These are phyloP conservation scores for Lithosia quadra DNA, from an alignment of 2,888 invertebrate genomes.

Conservation along the genomic window DNA sequence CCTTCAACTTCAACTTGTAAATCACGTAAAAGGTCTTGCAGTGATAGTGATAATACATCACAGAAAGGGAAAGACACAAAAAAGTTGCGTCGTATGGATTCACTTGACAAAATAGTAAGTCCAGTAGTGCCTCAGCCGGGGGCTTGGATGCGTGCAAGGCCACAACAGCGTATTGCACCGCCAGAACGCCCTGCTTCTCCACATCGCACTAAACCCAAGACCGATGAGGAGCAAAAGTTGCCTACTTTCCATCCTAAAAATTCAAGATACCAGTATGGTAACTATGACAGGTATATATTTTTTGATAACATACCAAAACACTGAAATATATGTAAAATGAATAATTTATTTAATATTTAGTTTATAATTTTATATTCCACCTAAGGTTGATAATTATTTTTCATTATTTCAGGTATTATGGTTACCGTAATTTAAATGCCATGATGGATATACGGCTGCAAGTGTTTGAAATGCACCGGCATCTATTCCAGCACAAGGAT, in stretches of 20 bases:
- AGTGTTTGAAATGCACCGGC: conserved; percentile 92
- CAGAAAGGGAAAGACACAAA: conserved; percentile 84
- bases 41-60: conserved; percentile 86
- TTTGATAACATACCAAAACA: neutral
- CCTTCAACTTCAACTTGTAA: conserved; percentile 75
- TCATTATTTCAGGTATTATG: conserved; percentile 92
- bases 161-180: conserved; percentile 70
- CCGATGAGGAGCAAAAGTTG: conserved; percentile 79
- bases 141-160: conserved; percentile 90
- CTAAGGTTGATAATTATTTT: neutral
- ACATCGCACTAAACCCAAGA: conserved; percentile 71
- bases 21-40: conserved; percentile 82
- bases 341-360: neutral
- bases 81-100: conserved; percentile 90
- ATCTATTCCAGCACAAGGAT: conserved; percentile 95
- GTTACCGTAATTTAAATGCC: conserved; percentile 94
- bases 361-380: neutral
- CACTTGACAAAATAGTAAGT: conserved; percentile 96
- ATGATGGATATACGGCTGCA: conserved; percentile 94
- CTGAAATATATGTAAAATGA: neutral
- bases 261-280: conserved; percentile 96
- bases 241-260: conserved; percentile 92
- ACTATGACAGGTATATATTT: conserved; percentile 92
- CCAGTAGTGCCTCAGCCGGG: conserved; percentile 97
- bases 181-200: conserved; percentile 83